A percentile compares a stretch with the other conserved stretches of the same genome.
Evolutionary conservation across 1,140 invertebrate species (phyloP).

Genomic region (Octopus sinensis): DNA sequence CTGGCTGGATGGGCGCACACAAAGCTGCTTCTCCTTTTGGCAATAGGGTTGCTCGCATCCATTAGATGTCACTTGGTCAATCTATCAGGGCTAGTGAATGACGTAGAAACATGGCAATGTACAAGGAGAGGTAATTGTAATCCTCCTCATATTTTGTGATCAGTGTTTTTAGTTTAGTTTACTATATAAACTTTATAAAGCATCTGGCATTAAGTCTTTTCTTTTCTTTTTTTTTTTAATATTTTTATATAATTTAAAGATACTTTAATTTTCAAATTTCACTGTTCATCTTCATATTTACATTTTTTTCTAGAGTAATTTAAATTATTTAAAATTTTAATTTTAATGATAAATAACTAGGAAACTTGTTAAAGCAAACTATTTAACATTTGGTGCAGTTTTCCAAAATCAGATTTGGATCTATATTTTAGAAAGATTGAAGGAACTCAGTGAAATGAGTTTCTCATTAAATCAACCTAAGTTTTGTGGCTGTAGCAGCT

Average conservation of each 20-base stretch:
- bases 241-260: not conserved
- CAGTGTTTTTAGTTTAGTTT: slow-evolving; percentile 9
- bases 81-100: slow-evolving; percentile 14
- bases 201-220: not conserved
- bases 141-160: slow-evolving; percentile 10
- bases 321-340: too few relatives aligned
- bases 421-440: too few relatives aligned
- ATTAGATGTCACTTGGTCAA: slow-evolving; percentile 12
- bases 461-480: too few relatives aligned
- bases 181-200: not conserved
- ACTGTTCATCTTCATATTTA: too few relatives aligned
- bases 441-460: too few relatives aligned
- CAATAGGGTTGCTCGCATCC: slow-evolving; percentile 12
- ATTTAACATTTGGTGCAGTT: too few relatives aligned
- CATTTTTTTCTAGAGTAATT: too few relatives aligned
- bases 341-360: too few relatives aligned
- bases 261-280: too few relatives aligned
- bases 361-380: too few relatives aligned
- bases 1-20: not conserved
- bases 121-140: slow-evolving; percentile 14
- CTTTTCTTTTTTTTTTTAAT: not conserved
- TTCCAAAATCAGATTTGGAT: too few relatives aligned
- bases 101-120: not conserved
- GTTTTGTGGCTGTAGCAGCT: too few relatives aligned
- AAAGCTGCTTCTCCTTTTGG: slow-evolving; percentile 9